Conservation (phyloP, 2,888 invertebrate species). For the Gisinianus flammeolus region DNA sequence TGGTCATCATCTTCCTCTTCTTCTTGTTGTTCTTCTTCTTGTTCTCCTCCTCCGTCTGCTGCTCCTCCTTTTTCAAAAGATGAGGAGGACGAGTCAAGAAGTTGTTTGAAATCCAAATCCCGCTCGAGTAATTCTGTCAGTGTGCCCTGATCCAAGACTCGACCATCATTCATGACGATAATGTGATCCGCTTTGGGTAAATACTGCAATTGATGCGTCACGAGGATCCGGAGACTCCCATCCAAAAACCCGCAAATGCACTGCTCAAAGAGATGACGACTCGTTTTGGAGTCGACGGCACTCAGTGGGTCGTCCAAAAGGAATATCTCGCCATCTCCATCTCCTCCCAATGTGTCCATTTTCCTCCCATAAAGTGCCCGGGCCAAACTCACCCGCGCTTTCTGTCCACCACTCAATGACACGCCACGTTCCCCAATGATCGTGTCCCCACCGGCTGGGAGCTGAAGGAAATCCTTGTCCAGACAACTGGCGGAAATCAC, state of each 20-base stretch:
- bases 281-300: slow-evolving; percentile 63
- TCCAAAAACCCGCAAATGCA: slow-evolving; percentile 62
- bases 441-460: slow-evolving; percentile 64
- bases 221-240: slow-evolving; percentile 63
- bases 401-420: slow-evolving; percentile 65
- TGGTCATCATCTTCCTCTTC: too few species aligned
- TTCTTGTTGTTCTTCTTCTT: too few species aligned
- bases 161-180: background rate
- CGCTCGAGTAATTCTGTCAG: background rate
- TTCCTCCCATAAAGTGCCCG: slow-evolving; percentile 51
- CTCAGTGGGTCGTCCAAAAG: slow-evolving; percentile 65
- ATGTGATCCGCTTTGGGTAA: slow-evolving; percentile 54
- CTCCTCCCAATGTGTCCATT: too few species aligned
- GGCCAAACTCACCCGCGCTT: slow-evolving; percentile 64
- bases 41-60: too few species aligned
- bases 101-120: background rate
- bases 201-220: slow-evolving; percentile 79
- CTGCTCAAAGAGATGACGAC: slow-evolving; percentile 57
- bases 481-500: slow-evolving; percentile 45
- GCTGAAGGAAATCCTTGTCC: slow-evolving; percentile 57
- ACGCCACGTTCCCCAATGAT: slow-evolving; percentile 66
- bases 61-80: background rate
- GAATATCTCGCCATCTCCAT: slow-evolving; percentile 62
- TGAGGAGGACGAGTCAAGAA: background rate
- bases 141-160: background rate